These are phyloP conservation scores for Novumbra hubbsi DNA, from an alignment of 2,797 vertebrate genomes.

Conservation along the genomic window DNA sequence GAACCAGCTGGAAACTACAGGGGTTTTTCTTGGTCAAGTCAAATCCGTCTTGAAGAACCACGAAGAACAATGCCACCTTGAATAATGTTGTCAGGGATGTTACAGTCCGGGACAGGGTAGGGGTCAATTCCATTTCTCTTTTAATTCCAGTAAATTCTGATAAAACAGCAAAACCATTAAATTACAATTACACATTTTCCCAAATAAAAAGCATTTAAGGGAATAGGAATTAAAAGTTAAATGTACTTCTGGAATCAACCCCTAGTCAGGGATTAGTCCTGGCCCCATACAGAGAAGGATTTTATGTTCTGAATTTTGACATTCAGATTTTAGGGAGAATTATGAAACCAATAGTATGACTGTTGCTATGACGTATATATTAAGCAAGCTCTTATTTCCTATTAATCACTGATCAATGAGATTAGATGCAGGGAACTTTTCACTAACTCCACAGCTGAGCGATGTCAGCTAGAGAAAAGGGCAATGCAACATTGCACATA, in stretches of 20 bases:
- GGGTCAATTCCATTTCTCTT: no score
- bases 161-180: no score
- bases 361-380: not conserved
- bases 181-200: no score
- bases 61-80: not conserved
- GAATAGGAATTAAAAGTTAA: no score
- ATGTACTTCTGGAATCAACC: no score
- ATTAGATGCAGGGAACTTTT: conserved; percentile 11
- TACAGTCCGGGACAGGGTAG: not conserved
- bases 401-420: not conserved
- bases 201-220: no score
- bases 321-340: not conserved
- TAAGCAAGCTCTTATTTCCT: conserved; percentile 12
- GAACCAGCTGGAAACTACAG: not conserved
- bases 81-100: not conserved
- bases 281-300: not conserved
- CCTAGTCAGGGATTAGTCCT: conserved; percentile 1
- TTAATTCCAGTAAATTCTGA: no score
- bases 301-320: not conserved
- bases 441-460: conserved; percentile 27
- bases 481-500: conserved; percentile 47
- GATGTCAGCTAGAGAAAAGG: conserved; percentile 24
- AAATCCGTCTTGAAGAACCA: not conserved
- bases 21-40: not conserved
- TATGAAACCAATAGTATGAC: not conserved